Evolutionary conservation across 2,797 vertebrate species (phyloP), one percentile per base, ranked within the genome.

Genomic region (Danio albolineatus): DNA sequence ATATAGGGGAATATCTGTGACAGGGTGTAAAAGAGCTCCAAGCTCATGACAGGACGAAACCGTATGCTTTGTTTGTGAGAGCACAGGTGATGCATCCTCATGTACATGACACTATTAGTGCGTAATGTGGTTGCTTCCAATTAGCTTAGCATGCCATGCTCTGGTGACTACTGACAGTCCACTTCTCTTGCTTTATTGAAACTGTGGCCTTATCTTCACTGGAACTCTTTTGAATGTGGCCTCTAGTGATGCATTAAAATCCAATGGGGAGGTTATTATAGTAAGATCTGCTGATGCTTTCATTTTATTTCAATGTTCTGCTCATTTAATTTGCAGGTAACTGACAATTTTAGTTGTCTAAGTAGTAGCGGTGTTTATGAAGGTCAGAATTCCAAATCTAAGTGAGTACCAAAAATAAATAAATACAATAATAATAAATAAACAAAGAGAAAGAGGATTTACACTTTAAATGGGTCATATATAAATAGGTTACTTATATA

Each of bases 141-240:
- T 70, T 78, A 67, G 61, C 28, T 62, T 61, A 69, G 76, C 41
- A 73, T 69, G 76, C 66, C 56, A 73, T 78, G 82, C 76, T 83
- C 82, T 73, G n/a, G 48, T 83, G 79, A 69, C 65, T 70, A 56
- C 57, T 61, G 76, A 57, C 14, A 53, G 72, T 62, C 38, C 46
- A 54, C 44, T 73, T 73, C 60, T 79, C 67, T 48, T 79, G 28
- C 71, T 72, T 41, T 62, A 17, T 62, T 69, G 60, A 75, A 44
- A 44, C 70, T 7, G 4, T 59, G 62, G 60, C 46, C 75, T 73
- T 78, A 60, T 43, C 65, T 69, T 39, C 64, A 70, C 72, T 75
- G 51, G 60, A 46, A 51, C 51, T 74, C 73, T 21, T 43, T 28
- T 49, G 83, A 79, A 43, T 19, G 7, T 62, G 46, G n/a, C n/a